Percentiles rank a stretch among this genome's conserved stretches.
Evolutionary conservation across 2,797 vertebrate genomes (phyloP).

Genomic region (Crenichthys baileyi): DNA sequence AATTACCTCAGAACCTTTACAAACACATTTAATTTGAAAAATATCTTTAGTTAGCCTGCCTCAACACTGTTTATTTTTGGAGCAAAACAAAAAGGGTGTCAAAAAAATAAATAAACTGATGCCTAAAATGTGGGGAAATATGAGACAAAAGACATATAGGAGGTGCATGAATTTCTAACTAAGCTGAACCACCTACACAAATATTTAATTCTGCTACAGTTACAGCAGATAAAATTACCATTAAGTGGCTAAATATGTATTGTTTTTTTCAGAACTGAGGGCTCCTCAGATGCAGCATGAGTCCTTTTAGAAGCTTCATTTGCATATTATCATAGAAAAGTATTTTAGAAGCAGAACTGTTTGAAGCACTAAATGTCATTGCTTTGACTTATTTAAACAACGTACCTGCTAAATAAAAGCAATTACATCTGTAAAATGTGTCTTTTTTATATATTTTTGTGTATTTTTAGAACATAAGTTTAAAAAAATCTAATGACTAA

Average conservation of each 20-base stretch:
- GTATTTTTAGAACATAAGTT: not conserved
- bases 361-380: slow-evolving; percentile 44
- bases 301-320: slow-evolving; percentile 38
- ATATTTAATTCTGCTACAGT: slow-evolving; percentile 9
- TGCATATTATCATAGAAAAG: slow-evolving; percentile 48
- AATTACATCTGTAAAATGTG: not conserved
- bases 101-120: slow-evolving; percentile 24
- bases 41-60: slow-evolving; percentile 29
- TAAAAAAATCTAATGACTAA: slow-evolving; percentile 13
- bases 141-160: slow-evolving; percentile 17
- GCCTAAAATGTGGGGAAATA: slow-evolving; percentile 13
- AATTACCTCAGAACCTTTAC: slow-evolving; percentile 55
- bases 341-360: slow-evolving; percentile 31
- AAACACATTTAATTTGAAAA: slow-evolving; percentile 40
- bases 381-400: slow-evolving; percentile 32
- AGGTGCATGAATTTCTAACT: slow-evolving; percentile 17
- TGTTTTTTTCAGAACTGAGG: slow-evolving; percentile 23
- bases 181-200: slow-evolving; percentile 9
- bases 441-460: not conserved
- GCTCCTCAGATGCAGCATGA: slow-evolving; percentile 36
- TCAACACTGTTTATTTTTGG: slow-evolving; percentile 18
- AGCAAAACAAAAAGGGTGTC: slow-evolving; percentile 4
- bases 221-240: slow-evolving; percentile 39
- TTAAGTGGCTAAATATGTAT: slow-evolving; percentile 27
- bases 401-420: slow-evolving; percentile 26